Base-by-base conservation (phyloP, 2,797 vertebrate genomes). In the Acipenser ruthenus region DNA sequence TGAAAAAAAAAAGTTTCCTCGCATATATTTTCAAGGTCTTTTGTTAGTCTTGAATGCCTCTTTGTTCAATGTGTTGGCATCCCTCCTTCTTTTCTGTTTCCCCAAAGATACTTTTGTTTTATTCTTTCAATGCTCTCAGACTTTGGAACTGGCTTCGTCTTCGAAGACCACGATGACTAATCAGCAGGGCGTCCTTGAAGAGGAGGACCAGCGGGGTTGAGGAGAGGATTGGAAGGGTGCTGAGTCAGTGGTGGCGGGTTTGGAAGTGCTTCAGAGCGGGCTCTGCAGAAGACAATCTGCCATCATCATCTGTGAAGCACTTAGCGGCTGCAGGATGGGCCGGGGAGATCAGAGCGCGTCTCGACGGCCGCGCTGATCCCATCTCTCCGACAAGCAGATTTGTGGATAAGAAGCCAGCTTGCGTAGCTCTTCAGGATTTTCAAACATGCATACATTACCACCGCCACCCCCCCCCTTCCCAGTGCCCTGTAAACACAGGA, bases 381-480 rank as follows among this genome's bases (percentile, higher is more conserved):
- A 62, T 71, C 79, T 74, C 12, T 6, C 65, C 67, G 67, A 67
- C 47, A 65, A 13, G 64, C 60, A 64, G 63, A 59, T 66, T 72
- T 58, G 8, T 62, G 72, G 71, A 78, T 66, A 68, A 67, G 72
- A 69, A 67, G 58, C 6, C 60, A 50, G 50, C 58, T 67, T 55
- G 65, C 50, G 55, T 23, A 66, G 47, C 61, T 10, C n/a, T 65
- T n/a, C 61, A 63, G 37, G 18, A 67, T 64, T 74, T 72, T 63
- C 65, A 73, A 77, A 71, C 65, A 74, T 72, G 75, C 65, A 70
- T 63, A 64, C 69, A 73, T 71, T 65, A 71, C 67, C 67, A 18
- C 52, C 64, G 75, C 23, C 23, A 3, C 23, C 23, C 23, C 23
- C 23, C 23, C 23, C 23, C 23, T 37, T 37, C 23, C 23, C 23